Evolutionary conservation across 2,888 invertebrate species (phyloP).

Genomic region (Aphrophora alni): DNA sequence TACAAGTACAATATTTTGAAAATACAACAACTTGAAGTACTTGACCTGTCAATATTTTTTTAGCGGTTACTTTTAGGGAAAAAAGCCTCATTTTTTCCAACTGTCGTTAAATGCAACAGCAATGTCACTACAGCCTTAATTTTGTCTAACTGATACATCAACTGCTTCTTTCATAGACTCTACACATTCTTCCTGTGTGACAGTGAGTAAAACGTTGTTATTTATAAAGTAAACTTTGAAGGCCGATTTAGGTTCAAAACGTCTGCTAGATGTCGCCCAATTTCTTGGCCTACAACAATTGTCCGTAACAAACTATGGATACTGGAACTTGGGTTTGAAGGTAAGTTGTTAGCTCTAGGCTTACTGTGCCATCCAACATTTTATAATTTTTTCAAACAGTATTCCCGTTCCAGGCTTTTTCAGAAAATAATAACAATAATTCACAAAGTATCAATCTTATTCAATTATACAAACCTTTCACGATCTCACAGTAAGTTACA

Average conservation of each 20-base stretch:
- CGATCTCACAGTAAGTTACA: too few species aligned
- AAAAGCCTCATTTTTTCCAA: constrained; percentile 30
- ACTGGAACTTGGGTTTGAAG: too few species aligned
- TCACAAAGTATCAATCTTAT: too few species aligned
- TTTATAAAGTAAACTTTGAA: constrained; percentile 27
- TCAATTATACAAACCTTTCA: too few species aligned
- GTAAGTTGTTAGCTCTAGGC: too few species aligned
- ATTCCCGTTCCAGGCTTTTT: too few species aligned
- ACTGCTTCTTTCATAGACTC: constrained; percentile 34
- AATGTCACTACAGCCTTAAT: constrained; percentile 28
- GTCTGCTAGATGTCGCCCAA: not conserved
- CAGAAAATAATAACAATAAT: too few species aligned
- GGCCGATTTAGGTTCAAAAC: constrained; percentile 3
- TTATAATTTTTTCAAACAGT: too few species aligned
- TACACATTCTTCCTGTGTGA: constrained; percentile 17
- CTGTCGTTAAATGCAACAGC: constrained; percentile 30
- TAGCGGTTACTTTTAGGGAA: constrained; percentile 27
- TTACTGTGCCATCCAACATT: too few species aligned
- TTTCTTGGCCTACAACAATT: constrained; percentile 26
- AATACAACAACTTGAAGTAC: not conserved
- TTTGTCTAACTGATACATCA: constrained; percentile 18
- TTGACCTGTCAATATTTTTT: not conserved
- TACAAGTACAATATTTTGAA: too few species aligned
- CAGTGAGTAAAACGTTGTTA: constrained; percentile 19
- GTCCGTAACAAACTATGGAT: not conserved